These are phyloP conservation scores for Carcina quercana DNA, from an alignment of 2,888 invertebrate genomes.

Conservation along the genomic window DNA sequence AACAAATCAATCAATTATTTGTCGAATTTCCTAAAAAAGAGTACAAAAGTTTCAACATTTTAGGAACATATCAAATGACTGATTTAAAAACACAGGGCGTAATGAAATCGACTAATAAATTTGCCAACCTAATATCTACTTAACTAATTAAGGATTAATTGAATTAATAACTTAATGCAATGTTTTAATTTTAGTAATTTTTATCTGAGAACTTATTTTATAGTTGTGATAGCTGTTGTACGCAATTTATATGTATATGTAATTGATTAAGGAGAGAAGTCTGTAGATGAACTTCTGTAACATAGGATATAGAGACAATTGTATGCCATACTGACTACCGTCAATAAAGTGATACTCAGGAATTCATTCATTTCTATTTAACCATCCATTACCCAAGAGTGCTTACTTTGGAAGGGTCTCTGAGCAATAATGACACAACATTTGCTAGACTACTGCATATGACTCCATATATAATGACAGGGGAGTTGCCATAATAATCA, in stretches of 20 bases:
- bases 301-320: slow-evolving; percentile 24
- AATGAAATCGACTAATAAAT: not conserved
- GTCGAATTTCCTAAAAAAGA: slow-evolving; percentile 18
- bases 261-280: slow-evolving; percentile 7
- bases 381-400: too few relatives aligned
- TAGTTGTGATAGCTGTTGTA: slow-evolving; percentile 12
- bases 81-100: slow-evolving; percentile 17
- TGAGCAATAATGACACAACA: too few relatives aligned
- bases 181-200: not conserved
- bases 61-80: slow-evolving; percentile 35
- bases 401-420: too few relatives aligned
- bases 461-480: too few relatives aligned
- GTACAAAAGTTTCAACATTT: slow-evolving; percentile 37
- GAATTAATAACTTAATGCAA: too few relatives aligned
- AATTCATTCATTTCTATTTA: too few relatives aligned
- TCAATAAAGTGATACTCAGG: slow-evolving; percentile 32
- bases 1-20: not conserved
- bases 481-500: too few relatives aligned
- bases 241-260: slow-evolving; percentile 4
- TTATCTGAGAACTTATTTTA: slow-evolving; percentile 3
- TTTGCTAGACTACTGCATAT: too few relatives aligned
- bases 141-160: too few relatives aligned
- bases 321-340: slow-evolving; percentile 46
- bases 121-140: too few relatives aligned
- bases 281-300: slow-evolving; percentile 21